Conservation (phyloP, 2,888 invertebrate species). For the Operophtera brumata region DNA sequence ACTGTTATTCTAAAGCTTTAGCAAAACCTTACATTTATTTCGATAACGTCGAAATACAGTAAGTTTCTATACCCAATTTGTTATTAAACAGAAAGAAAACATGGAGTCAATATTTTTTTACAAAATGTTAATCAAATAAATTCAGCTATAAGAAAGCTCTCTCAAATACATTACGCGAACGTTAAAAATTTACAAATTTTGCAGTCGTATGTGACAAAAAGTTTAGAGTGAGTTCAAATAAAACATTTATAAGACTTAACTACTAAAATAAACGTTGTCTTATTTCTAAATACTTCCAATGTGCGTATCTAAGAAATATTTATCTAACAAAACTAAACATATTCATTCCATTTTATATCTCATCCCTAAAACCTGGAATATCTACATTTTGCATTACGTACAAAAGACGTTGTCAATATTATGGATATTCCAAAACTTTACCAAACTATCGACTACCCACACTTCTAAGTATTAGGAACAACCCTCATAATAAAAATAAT, state of each 20-base stretch:
- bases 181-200: not conserved
- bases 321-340: conserved; percentile 40
- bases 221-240: not conserved
- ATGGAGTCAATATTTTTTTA: too few species aligned
- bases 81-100: too few species aligned
- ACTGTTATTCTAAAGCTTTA: conserved; percentile 43
- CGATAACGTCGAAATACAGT: conserved; percentile 60
- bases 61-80: too few species aligned
- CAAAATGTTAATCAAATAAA: too few species aligned
- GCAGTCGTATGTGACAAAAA: not conserved
- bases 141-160: not conserved
- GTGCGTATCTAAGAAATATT: conserved; percentile 41
- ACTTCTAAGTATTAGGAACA: conserved; percentile 67
- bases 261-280: conserved; percentile 5
- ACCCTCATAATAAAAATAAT: conserved; percentile 59
- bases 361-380: conserved; percentile 28
- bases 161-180: not conserved
- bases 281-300: conserved; percentile 32
- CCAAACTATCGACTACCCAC: conserved; percentile 43
- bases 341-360: conserved; percentile 34
- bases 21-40: conserved; percentile 62
- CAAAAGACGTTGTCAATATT: conserved; percentile 1
- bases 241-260: not conserved
- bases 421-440: conserved; percentile 16
- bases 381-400: conserved; percentile 5